These are phyloP conservation scores for Prosopocoilus inquinatus DNA, from an alignment of 2,888 invertebrate genomes.

Conservation along the genomic window DNA sequence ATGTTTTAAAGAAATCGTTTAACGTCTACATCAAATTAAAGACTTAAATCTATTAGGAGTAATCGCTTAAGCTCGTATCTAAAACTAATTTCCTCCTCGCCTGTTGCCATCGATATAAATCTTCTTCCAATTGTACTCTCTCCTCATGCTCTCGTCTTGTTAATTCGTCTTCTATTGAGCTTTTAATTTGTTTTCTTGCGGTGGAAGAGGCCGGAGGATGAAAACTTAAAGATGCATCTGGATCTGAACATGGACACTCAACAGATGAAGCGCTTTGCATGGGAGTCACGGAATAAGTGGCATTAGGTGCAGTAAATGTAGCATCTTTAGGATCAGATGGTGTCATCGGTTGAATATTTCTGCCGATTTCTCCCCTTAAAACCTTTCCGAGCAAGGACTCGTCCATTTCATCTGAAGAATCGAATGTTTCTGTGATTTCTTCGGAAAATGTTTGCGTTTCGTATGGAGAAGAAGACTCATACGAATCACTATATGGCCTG, in stretches of 20 bases:
- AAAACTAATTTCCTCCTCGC: constrained; percentile 19
- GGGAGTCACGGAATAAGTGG: constrained; percentile 6
- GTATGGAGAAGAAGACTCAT: too few relatives aligned
- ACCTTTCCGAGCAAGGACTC: constrained; percentile 3
- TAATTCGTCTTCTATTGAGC: constrained; percentile 12
- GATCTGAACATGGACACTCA: neutral
- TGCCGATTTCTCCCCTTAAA: constrained; percentile 6
- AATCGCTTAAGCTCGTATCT: neutral
- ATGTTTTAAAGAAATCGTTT: too few relatives aligned
- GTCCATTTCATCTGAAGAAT: neutral
- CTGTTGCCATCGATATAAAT: constrained; percentile 20
- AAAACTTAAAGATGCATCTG: neutral
- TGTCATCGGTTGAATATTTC: neutral
- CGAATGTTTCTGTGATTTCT: too few relatives aligned
- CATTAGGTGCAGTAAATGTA: too few relatives aligned
- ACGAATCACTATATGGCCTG: too few relatives aligned
- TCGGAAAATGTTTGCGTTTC: too few relatives aligned
- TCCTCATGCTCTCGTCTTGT: constrained; percentile 16
- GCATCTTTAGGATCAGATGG: neutral
- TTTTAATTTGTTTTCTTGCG: constrained; percentile 3
- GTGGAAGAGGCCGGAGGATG: neutral
- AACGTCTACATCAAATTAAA: too few relatives aligned
- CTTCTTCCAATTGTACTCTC: constrained; percentile 11
- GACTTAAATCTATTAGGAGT: too few relatives aligned
- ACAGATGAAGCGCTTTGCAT: constrained; percentile 11